A percentile compares a stretch with the other conserved stretches of the same genome.
Conservation (phyloP, 1,140 invertebrate genomes). For the roundworm (Caenorhabditis elegans) region DNA sequence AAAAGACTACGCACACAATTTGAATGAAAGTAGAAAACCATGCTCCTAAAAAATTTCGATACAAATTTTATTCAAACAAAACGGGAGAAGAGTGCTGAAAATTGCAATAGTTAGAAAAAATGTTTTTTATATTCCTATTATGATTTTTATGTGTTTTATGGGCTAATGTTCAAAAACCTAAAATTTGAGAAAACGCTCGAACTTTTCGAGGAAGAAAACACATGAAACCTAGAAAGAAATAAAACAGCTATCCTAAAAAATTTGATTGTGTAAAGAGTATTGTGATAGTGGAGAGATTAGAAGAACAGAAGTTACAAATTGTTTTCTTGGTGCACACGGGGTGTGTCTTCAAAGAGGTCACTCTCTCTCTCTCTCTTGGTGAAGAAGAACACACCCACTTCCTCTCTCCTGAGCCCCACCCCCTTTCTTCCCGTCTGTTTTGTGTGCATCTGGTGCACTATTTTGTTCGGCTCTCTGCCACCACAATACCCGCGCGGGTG, state of each 20-base stretch:
- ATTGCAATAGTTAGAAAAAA: no score
- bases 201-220: no score
- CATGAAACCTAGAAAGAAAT: no score
- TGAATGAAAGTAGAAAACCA: no score
- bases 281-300: slow-evolving; percentile 4
- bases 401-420: neutral
- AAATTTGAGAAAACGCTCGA: neutral
- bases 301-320: slow-evolving; percentile 28
- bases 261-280: no score
- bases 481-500: neutral
- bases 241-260: no score
- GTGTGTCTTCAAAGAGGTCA: slow-evolving; percentile 9
- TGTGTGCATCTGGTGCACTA: slow-evolving; percentile 24
- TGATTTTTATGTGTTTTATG: neutral
- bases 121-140: no score
- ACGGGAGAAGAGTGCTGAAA: no score
- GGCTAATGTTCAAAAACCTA: neutral
- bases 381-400: slow-evolving; percentile 25
- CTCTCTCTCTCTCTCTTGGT: no score
- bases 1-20: no score
- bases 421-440: neutral
- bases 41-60: no score
- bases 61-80: no score
- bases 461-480: neutral
- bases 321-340: slow-evolving; percentile 14